phyloP scores from a whole-genome alignment of 2,888 invertebrate genomes.

The Drosophila formosana region DNA sequence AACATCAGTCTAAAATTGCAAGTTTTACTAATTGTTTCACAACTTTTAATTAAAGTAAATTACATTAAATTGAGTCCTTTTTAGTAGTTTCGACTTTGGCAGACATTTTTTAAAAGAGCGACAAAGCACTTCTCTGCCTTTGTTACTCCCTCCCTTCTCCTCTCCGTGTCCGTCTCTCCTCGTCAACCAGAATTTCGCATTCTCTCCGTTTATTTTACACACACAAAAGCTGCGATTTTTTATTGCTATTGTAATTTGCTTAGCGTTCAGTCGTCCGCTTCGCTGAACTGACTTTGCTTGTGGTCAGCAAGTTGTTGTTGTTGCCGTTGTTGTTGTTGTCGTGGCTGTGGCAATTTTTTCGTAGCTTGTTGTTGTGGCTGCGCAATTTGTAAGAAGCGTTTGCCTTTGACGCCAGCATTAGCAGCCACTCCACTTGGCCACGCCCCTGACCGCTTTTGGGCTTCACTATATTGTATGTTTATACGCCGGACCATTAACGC shows the following conservation, averaged over 20 bases:
- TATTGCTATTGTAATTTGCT: conserved; percentile 56
- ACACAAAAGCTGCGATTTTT: conserved; percentile 30
- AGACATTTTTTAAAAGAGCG: conserved; percentile 1
- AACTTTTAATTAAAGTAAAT: background rate
- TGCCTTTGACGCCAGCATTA: conserved; percentile 69
- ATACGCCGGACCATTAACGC: conserved; percentile 67
- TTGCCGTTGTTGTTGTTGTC: background rate
- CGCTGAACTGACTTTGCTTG: conserved; percentile 24
- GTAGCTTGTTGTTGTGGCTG: conserved; percentile 11
- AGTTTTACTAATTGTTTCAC: too few relatives aligned
- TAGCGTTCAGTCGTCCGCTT: conserved; percentile 40
- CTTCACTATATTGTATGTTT: conserved; percentile 16
- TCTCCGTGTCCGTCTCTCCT: background rate
- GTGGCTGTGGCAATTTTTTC: background rate
- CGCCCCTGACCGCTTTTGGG: background rate
- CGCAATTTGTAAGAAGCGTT: conserved; percentile 53
- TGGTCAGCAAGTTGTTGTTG: conserved; percentile 31
- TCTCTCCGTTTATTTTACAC: background rate
- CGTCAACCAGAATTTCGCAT: background rate
- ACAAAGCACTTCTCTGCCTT: background rate
- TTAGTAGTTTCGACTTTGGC: background rate
- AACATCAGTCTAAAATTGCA: background rate
- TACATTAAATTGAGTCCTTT: background rate
- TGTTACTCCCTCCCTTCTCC: background rate
- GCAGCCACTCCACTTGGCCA: conserved; percentile 28